phyloP scores from a whole-genome alignment of 2,888 invertebrate genomes.

The Polyploca ridens region DNA sequence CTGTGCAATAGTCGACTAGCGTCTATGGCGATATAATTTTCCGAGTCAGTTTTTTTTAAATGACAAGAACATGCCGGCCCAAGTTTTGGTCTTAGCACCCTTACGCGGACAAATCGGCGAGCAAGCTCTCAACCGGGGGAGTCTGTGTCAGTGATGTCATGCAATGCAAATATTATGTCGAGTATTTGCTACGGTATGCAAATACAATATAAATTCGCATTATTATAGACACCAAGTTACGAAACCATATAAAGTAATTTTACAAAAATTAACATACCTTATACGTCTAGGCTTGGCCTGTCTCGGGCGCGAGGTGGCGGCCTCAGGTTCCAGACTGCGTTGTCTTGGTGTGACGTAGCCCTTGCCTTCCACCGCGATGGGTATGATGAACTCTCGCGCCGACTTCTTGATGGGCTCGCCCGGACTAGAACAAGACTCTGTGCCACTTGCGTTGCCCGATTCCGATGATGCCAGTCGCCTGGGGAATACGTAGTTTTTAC shows the following conservation, averaged over 20 bases:
- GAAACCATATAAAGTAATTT: background rate
- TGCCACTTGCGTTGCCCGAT: conserved; percentile 78
- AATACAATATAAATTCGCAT: too few relatives aligned
- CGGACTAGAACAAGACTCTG: conserved; percentile 73
- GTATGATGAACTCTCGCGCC: conserved; percentile 95
- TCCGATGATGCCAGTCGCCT: conserved; percentile 86
- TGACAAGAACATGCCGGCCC: too few relatives aligned
- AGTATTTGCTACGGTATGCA: too few relatives aligned
- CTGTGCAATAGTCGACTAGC: too few relatives aligned
- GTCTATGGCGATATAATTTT: too few relatives aligned
- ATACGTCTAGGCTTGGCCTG: conserved; percentile 84
- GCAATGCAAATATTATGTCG: too few relatives aligned
- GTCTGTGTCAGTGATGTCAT: too few relatives aligned
- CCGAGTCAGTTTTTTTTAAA: too few relatives aligned
- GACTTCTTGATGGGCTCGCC: conserved; percentile 92
- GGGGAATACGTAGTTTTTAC: conserved; percentile 19
- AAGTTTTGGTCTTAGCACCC: too few relatives aligned
- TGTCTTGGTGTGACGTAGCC: conserved; percentile 91
- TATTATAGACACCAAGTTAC: too few relatives aligned
- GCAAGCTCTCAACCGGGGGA: too few relatives aligned
- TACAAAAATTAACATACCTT: conserved; percentile 76
- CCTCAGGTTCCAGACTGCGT: conserved; percentile 91
- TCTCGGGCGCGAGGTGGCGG: conserved; percentile 70
- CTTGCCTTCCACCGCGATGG: conserved; percentile 96
- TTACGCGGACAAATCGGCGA: too few relatives aligned